Conservation (phyloP, 2,888 invertebrate genomes). For the Osedax fenrisi region DNA sequence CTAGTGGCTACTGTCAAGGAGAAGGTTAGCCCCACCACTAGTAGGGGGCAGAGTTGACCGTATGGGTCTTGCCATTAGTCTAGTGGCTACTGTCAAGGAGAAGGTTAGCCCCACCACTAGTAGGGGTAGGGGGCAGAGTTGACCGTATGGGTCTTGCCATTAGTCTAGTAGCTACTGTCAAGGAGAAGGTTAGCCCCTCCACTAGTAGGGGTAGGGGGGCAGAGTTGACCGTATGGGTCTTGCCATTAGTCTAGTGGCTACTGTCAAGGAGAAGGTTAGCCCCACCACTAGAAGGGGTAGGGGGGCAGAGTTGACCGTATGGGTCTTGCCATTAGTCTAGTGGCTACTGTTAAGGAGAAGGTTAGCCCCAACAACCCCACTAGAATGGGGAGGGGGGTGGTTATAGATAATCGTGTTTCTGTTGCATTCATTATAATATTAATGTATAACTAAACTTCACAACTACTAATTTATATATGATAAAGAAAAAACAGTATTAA, state of each 20-base stretch:
- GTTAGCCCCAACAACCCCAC: no score
- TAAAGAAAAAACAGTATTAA: no score
- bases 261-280: constrained; percentile 78
- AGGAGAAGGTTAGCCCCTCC: constrained; percentile 78
- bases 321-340: constrained; percentile 92
- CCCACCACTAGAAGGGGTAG: no score
- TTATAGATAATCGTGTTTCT: no score
- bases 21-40: no score
- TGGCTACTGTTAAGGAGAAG: constrained; percentile 85
- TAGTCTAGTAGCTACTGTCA: constrained; percentile 78
- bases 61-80: constrained; percentile 93
- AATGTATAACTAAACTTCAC: no score
- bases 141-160: constrained; percentile 97
- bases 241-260: constrained; percentile 83
- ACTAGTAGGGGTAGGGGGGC: no score
- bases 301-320: constrained; percentile 95
- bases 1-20: constrained; percentile 84
- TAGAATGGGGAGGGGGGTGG: constrained; percentile 98
- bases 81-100: constrained; percentile 83
- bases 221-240: constrained; percentile 96
- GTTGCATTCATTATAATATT: no score
- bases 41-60: constrained; percentile 93
- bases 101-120: no score
- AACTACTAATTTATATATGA: no score
- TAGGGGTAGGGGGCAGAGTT: no score